These are phyloP conservation scores for Elgaria multicarinata DNA, from an alignment of 2,113 vertebrate species.

Conservation along the genomic window DNA sequence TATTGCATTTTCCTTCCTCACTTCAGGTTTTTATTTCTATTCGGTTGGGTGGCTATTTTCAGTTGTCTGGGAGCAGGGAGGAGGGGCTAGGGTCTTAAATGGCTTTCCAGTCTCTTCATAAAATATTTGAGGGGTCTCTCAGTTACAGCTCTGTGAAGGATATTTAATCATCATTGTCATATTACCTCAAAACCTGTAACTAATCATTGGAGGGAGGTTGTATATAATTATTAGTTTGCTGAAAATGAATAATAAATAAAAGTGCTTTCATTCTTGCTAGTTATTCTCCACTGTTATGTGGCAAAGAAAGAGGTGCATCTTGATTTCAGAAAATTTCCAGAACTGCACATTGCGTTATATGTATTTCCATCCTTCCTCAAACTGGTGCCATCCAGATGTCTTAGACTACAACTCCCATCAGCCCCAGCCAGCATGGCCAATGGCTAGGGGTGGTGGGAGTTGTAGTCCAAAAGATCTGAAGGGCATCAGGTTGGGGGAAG, in stretches of 20 bases:
- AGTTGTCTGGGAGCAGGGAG: too few relatives aligned
- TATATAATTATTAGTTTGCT: conserved; percentile 30
- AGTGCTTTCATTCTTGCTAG: conserved; percentile 13
- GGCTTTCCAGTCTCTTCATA: conserved; percentile 19
- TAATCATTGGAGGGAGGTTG: conserved; percentile 24
- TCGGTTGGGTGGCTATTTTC: too few relatives aligned
- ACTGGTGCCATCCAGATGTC: neutral
- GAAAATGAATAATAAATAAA: conserved; percentile 11
- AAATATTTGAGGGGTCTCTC: neutral
- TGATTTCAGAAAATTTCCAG: conserved; percentile 58
- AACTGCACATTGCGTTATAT: conserved; percentile 40
- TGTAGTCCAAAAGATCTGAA: neutral
- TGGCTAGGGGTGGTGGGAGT: neutral
- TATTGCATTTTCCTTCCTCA: too few relatives aligned
- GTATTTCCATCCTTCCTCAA: conserved; percentile 3
- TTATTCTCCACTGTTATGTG: conserved; percentile 18
- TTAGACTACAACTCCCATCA: neutral
- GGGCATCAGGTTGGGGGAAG: neutral
- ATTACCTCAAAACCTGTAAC: conserved; percentile 30
- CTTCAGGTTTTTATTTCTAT: too few relatives aligned
- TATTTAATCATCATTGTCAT: conserved; percentile 40
- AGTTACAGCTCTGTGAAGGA: conserved; percentile 34
- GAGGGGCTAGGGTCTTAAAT: neutral
- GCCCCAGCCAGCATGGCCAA: neutral
- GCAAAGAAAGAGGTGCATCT: conserved; percentile 11